Conservation (phyloP, 1,140 invertebrate species). For the Bicyclus anynana region DNA sequence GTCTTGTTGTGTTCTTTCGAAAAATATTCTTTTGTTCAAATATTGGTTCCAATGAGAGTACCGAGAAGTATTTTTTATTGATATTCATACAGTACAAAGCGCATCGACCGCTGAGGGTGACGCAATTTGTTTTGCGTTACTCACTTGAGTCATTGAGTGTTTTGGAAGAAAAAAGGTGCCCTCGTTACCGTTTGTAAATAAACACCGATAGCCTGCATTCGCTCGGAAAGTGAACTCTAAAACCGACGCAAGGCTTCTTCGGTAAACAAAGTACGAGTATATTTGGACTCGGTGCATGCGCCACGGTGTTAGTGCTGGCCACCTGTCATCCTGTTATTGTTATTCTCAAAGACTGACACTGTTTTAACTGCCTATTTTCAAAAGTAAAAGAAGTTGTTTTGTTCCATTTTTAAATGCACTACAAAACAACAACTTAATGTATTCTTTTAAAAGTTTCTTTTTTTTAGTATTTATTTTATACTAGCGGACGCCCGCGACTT, state of each 20-base stretch:
- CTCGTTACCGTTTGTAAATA: constrained; percentile 59
- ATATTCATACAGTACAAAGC: constrained; percentile 6
- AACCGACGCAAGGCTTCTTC: constrained; percentile 15
- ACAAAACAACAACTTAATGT: too few relatives aligned
- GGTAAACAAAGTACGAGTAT: constrained; percentile 11
- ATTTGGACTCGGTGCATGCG: constrained; percentile 6
- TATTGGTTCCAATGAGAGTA: background rate
- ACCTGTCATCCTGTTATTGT: constrained; percentile 2
- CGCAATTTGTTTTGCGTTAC: constrained; percentile 60
- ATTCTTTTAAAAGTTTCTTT: too few relatives aligned
- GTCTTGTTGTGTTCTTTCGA: too few relatives aligned
- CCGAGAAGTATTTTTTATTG: constrained; percentile 3
- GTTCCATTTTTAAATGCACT: too few relatives aligned
- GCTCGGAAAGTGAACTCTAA: constrained; percentile 10
- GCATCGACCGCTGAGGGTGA: constrained; percentile 38
- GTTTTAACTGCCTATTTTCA: too few relatives aligned
- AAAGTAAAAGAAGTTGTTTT: too few relatives aligned
- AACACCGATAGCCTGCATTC: constrained; percentile 29
- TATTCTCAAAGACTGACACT: background rate
- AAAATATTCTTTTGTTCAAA: background rate
- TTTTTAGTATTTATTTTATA: too few relatives aligned
- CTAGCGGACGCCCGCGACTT: too few relatives aligned
- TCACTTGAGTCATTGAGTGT: constrained; percentile 55
- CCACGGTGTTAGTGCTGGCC: too few relatives aligned
- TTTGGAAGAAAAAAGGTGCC: constrained; percentile 62